phyloP scores from a whole-genome alignment of 2,797 vertebrate species.

The Pangasius krempfi region DNA sequence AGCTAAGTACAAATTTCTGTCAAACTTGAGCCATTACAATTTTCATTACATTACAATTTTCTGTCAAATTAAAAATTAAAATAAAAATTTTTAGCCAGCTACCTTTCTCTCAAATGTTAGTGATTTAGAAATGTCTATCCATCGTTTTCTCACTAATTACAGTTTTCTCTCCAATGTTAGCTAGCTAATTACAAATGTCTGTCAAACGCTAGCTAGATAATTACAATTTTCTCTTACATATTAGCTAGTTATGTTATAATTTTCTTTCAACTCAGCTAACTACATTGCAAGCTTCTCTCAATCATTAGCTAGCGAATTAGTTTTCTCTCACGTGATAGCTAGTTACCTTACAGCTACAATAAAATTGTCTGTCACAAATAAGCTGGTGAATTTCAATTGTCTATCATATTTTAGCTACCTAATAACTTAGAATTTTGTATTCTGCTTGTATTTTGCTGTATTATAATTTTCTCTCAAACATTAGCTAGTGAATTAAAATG shows the following conservation, averaged over 20 bases:
- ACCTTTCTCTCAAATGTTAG: background rate
- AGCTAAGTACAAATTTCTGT: background rate
- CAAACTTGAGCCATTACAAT: background rate
- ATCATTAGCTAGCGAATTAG: background rate
- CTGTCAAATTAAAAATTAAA: background rate
- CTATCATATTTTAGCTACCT: background rate
- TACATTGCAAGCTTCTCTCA: background rate
- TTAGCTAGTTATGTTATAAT: background rate
- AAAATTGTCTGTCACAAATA: background rate
- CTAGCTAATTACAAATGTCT: background rate
- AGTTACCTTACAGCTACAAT: background rate
- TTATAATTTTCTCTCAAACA: background rate
- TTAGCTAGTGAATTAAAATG: background rate
- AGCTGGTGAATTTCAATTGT: background rate
- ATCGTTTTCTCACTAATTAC: background rate
- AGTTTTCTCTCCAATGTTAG: background rate
- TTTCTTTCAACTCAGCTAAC: background rate
- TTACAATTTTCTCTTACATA: background rate
- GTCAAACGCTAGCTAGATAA: background rate
- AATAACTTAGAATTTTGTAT: background rate
- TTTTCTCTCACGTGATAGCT: background rate
- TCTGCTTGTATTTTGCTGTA: too few species aligned
- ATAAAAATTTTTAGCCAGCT: background rate
- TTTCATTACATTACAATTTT: background rate
- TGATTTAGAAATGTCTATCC: background rate